A percentile compares a stretch with the other conserved stretches of the same genome.
phyloP scores from a whole-genome alignment of 2,888 invertebrate genomes.

The Rhyacophila evoluta region DNA sequence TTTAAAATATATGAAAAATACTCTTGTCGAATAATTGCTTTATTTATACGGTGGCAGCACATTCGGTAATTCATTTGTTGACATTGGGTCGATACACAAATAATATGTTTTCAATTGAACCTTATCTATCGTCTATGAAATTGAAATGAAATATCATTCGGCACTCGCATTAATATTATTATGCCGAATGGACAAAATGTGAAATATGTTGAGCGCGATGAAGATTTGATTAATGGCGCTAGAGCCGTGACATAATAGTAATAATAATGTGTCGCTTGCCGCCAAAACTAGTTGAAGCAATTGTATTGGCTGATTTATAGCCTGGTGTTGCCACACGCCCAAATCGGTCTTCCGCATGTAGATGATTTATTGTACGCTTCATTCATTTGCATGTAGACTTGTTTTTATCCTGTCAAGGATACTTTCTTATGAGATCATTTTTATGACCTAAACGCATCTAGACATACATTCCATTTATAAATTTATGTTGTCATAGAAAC shows the following conservation, averaged over 20 bases:
- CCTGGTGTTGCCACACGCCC: slow-evolving; percentile 28
- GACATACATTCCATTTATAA: too few relatives aligned
- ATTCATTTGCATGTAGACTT: slow-evolving; percentile 16
- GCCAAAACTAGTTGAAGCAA: slow-evolving; percentile 29
- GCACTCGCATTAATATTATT: not conserved
- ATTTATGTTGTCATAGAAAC: too few relatives aligned
- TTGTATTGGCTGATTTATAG: slow-evolving; percentile 51
- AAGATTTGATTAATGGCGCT: slow-evolving; percentile 14
- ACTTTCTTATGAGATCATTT: slow-evolving; percentile 15
- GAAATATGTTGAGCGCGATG: slow-evolving; percentile 12
- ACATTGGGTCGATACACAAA: not conserved
- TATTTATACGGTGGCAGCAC: not conserved
- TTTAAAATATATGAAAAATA: not conserved
- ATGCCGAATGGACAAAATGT: slow-evolving; percentile 19
- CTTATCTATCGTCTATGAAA: not conserved
- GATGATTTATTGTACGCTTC: not conserved
- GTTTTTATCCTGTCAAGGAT: slow-evolving; percentile 11
- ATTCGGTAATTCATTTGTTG: not conserved
- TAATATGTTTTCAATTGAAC: slow-evolving; percentile 22
- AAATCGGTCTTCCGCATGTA: slow-evolving; percentile 46
- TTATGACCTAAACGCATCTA: not conserved
- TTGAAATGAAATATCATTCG: slow-evolving; percentile 16
- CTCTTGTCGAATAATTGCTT: not conserved
- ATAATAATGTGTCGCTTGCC: slow-evolving; percentile 25
- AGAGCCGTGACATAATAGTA: slow-evolving; percentile 32